These are phyloP conservation scores for Epizoanthus fatuus DNA, from an alignment of 92 coral and sea anemone species.

Conservation along the genomic window DNA sequence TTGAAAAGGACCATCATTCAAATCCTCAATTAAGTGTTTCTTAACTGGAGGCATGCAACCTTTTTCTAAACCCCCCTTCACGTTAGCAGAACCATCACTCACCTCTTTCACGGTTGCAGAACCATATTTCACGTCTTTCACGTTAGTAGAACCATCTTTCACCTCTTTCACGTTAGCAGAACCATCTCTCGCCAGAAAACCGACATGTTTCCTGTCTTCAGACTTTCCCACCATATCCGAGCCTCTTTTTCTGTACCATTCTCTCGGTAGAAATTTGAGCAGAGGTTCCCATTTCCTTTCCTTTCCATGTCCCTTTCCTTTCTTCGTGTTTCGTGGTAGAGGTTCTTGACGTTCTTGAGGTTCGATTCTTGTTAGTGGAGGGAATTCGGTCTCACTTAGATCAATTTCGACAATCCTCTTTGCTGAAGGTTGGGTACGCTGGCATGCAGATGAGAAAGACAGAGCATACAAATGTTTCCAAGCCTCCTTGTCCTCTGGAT, in stretches of 20 bases:
- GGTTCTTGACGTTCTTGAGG: neutral
- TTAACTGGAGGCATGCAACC: too few relatives aligned
- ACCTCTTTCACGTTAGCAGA: neutral
- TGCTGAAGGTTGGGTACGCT: neutral
- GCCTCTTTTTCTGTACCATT: slow-evolving; percentile 2
- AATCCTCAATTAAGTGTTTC: neutral
- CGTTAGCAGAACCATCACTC: too few relatives aligned
- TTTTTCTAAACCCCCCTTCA: neutral
- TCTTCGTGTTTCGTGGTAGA: neutral
- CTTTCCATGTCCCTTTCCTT: slow-evolving; percentile 3
- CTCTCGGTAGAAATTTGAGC: slow-evolving; percentile 7
- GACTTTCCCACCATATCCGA: neutral
- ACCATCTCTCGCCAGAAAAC: neutral
- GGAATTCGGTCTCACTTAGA: slow-evolving; percentile 3
- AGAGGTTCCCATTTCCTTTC: slow-evolving; percentile 17
- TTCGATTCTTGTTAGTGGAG: neutral
- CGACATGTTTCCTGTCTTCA: neutral
- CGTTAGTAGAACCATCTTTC: too few relatives aligned
- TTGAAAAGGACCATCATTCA: neutral
- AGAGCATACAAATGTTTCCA: neutral
- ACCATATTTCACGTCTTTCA: too few relatives aligned
- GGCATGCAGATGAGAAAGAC: slow-evolving; percentile 1
- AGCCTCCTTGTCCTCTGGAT: neutral
- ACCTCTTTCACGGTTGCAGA: too few relatives aligned
- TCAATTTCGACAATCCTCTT: neutral